Evolutionary conservation across 2,113 vertebrate genomes (phyloP).

Genomic region (Saccopteryx bilineata): DNA sequence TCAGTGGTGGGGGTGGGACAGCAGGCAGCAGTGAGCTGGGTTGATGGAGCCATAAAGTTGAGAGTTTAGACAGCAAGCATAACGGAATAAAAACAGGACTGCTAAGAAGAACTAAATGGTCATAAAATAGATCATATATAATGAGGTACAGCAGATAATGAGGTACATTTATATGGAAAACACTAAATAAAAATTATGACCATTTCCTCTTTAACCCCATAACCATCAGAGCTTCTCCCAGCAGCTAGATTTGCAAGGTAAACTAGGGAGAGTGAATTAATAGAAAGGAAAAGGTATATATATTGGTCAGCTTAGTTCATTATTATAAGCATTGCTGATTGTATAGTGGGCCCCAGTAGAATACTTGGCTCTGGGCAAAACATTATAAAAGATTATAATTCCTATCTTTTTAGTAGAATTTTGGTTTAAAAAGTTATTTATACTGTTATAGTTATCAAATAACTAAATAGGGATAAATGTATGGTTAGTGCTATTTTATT

Average conservation of each 20-base stretch:
- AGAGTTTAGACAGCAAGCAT: constrained; percentile 77
- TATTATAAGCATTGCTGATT: constrained; percentile 47
- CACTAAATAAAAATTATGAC: constrained; percentile 82
- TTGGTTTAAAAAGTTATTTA: constrained; percentile 64
- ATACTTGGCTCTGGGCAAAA: constrained; percentile 53
- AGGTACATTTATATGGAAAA: constrained; percentile 80
- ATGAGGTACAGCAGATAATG: constrained; percentile 79
- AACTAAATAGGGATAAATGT: constrained; percentile 73
- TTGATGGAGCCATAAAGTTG: constrained; percentile 78
- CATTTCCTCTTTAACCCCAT: constrained; percentile 76
- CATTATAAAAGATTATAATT: constrained; percentile 65
- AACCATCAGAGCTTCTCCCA: constrained; percentile 71
- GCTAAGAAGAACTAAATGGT: constrained; percentile 78
- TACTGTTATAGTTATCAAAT: constrained; percentile 59
- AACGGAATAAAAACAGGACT: constrained; percentile 78
- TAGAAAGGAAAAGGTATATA: constrained; percentile 52
- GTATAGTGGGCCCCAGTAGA: constrained; percentile 24
- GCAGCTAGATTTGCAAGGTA: constrained; percentile 71
- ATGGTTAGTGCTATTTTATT: constrained; percentile 40
- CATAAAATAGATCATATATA: constrained; percentile 79
- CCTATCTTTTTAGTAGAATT: constrained; percentile 66
- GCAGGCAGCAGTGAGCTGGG: constrained; percentile 26
- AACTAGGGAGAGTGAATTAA: constrained; percentile 69
- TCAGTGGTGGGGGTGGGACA: neutral
- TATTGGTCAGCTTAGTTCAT: constrained; percentile 34